These are phyloP conservation scores for Chaetodon trifascialis DNA, from an alignment of 2,113 vertebrate genomes.

Conservation along the genomic window DNA sequence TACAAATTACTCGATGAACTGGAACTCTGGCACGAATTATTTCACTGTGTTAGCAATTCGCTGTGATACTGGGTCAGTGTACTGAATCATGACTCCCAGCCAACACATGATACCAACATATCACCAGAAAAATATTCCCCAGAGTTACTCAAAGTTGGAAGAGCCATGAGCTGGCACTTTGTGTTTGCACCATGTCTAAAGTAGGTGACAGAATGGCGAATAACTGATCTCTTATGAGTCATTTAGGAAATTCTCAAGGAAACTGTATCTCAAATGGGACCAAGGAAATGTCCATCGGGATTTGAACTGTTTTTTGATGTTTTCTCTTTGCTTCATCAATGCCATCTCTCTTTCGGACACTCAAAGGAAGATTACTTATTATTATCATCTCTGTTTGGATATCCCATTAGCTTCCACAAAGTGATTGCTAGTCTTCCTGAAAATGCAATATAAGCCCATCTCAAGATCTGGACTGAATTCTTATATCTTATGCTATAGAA, in stretches of 20 bases:
- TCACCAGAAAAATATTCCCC: background rate
- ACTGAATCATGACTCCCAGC: background rate
- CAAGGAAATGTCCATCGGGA: background rate
- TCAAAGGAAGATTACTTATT: background rate
- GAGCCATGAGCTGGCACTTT: background rate
- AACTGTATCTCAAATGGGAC: background rate
- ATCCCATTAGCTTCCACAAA: no score
- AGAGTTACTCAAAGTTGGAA: background rate
- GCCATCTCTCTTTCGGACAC: no score
- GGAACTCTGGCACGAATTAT: background rate
- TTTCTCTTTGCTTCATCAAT: no score
- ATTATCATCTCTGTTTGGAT: no score
- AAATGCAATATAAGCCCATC: no score
- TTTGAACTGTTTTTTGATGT: background rate
- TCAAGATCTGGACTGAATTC: background rate
- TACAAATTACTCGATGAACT: constrained; percentile 4
- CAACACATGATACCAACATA: background rate
- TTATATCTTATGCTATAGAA: background rate
- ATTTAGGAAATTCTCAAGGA: background rate
- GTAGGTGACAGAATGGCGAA: background rate
- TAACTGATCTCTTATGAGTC: no score
- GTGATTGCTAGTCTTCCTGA: no score
- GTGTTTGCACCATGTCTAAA: background rate
- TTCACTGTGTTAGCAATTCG: background rate
- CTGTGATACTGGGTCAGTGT: background rate